These are phyloP conservation scores for Drosophila setosimentum DNA, from an alignment of 2,888 invertebrate genomes.

Conservation along the genomic window DNA sequence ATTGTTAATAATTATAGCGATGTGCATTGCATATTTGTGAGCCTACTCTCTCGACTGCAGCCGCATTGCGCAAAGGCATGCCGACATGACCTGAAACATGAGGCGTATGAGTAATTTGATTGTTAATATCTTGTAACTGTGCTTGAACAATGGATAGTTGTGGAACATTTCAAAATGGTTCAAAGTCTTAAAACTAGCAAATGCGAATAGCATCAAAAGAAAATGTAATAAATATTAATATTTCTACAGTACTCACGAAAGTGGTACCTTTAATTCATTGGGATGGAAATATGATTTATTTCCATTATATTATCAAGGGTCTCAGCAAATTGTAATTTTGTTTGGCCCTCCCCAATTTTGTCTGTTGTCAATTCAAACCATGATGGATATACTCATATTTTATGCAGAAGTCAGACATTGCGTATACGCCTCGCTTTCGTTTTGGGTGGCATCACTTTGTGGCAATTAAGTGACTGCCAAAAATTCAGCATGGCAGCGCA, in stretches of 20 bases:
- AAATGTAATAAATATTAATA: not conserved
- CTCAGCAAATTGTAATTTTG: not conserved
- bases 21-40: slow-evolving; percentile 37
- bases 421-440: slow-evolving; percentile 6
- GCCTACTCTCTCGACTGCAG: slow-evolving; percentile 15
- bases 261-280: not conserved
- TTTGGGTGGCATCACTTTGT: slow-evolving; percentile 24
- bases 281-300: slow-evolving; percentile 1
- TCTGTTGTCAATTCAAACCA: not conserved
- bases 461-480: slow-evolving; percentile 59
- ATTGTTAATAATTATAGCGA: slow-evolving; percentile 70
- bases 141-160: not conserved
- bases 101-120: slow-evolving; percentile 52
- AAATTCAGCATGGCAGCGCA: slow-evolving; percentile 29
- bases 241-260: not conserved
- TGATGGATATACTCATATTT: slow-evolving; percentile 25
- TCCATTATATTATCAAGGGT: not conserved
- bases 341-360: not conserved
- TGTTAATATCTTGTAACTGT: not conserved
- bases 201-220: not conserved
- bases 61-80: slow-evolving; percentile 16
- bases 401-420: slow-evolving; percentile 15
- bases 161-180: not conserved
- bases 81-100: slow-evolving; percentile 1
- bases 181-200: not conserved